Base-by-base conservation (phyloP, 1,140 invertebrate genomes). In the Megalopta genalis region DNA sequence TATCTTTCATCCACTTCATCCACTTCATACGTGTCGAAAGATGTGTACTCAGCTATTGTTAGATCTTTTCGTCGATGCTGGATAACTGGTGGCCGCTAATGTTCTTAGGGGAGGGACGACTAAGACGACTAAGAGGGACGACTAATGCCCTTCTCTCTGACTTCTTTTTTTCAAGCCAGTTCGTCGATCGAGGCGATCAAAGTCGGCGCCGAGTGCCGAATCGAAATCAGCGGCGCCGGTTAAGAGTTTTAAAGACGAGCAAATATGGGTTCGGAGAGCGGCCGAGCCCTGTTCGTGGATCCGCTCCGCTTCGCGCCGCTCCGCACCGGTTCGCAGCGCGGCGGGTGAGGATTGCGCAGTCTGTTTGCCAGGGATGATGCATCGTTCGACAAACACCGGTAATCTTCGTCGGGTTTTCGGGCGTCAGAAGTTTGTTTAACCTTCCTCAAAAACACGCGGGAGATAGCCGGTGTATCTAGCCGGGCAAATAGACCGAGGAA, bases 301-400 rank as follows among this genome's bases (percentile, higher is more conserved):
- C 59, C 52, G 39, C 52, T 81, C 37, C 42, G 42, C 42, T 4
- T 12, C 42, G 42, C 42, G 9, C 5, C 14, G 57, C 9, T 69
- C 59, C 52, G 39, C 52, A 77, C 37, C 42, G 42, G 5, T 9
- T 8, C 42, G 42, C 42, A 2, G 16, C 14, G 57, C 9, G 32
- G 42, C 18, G 1, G 18, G 49, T n/a, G 14, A 52, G 42, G 46
- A 25, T 70, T 59, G 60, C 57, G 27, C 42, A 65, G 42, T 57
- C 64, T 84, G 83, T 69, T 64, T 84, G n/a, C 63, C 9, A 54
- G 62, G 77, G 80, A 82, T 75, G 60, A 81, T 62, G 60, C 62
- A 84, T 85, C 74, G 69, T 71, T 78, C 60, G 23, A 23, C 62
- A 85, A 85, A 81, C 76, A 73, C 12, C 65, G 60, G 52, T 84